Conservation (phyloP, 2,888 invertebrate genomes). For the Cataglyphis albicans region DNA sequence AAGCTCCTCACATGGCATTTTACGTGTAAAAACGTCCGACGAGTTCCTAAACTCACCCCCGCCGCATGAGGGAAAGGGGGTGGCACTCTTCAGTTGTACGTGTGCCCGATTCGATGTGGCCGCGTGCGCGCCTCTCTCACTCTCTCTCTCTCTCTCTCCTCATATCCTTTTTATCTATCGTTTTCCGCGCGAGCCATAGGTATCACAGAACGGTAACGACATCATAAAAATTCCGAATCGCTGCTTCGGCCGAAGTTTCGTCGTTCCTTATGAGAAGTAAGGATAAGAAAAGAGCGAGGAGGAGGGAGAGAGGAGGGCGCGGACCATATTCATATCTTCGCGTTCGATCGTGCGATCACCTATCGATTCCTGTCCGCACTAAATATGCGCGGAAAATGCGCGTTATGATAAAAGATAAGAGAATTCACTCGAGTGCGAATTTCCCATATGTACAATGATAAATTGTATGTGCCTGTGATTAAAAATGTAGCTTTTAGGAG, state of each 20-base stretch:
- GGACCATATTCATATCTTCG: constrained; percentile 31
- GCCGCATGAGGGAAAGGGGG: constrained; percentile 44
- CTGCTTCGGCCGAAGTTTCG: constrained; percentile 80
- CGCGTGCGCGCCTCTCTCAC: constrained; percentile 59
- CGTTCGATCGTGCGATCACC: constrained; percentile 50
- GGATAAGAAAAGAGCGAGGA: constrained; percentile 49
- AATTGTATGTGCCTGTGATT: background rate
- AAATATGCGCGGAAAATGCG: constrained; percentile 17
- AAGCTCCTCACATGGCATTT: constrained; percentile 48
- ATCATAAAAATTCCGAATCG: constrained; percentile 83
- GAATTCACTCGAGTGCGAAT: background rate
- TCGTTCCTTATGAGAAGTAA: constrained; percentile 68
- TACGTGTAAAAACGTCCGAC: constrained; percentile 59
- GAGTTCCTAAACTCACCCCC: constrained; percentile 1
- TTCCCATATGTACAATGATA: background rate
- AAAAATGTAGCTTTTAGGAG: background rate
- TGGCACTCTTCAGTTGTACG: constrained; percentile 65
- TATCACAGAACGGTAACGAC: constrained; percentile 83
- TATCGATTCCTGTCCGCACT: constrained; percentile 38
- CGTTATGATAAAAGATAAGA: background rate
- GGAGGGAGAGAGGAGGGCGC: background rate
- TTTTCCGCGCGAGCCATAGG: constrained; percentile 64
- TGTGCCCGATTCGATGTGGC: constrained; percentile 69
- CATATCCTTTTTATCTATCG: background rate
- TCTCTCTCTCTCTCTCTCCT: constrained; percentile 14